phyloP scores from a whole-genome alignment of 2,797 vertebrate genomes.

The Netta rufina region DNA sequence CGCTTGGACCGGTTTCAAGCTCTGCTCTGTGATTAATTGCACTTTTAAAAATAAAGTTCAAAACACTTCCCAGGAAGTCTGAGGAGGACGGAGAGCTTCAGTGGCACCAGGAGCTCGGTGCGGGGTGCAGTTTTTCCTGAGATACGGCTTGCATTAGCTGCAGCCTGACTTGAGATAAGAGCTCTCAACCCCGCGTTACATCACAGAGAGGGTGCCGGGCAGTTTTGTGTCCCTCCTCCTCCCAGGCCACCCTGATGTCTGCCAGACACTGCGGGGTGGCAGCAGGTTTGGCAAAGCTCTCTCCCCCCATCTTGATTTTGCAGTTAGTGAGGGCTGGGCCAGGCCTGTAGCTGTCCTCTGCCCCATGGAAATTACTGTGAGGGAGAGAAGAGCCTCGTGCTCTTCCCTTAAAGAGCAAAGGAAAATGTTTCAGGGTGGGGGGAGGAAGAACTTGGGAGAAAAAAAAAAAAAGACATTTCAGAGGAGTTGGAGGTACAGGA shows the following conservation, averaged over 20 bases:
- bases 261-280: neutral
- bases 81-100: neutral
- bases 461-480: neutral
- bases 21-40: conserved; percentile 58
- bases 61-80: conserved; percentile 66
- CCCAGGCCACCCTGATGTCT: neutral
- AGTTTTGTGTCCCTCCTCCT: neutral
- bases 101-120: neutral
- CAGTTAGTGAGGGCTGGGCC: neutral
- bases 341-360: neutral
- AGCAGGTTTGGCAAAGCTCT: neutral
- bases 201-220: rapidly evolving
- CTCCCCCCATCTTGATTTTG: neutral
- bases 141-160: neutral
- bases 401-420: neutral
- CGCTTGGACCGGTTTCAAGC: conserved; percentile 65
- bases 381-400: neutral
- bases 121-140: neutral
- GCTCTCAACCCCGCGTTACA: neutral
- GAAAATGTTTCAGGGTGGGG: neutral
- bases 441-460: neutral
- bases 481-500: neutral
- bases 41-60: conserved; percentile 67
- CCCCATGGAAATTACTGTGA: neutral
- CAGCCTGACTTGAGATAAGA: neutral